Evolutionary conservation across 2,797 vertebrate species (phyloP).

Genomic region (Erethizon dorsatum): DNA sequence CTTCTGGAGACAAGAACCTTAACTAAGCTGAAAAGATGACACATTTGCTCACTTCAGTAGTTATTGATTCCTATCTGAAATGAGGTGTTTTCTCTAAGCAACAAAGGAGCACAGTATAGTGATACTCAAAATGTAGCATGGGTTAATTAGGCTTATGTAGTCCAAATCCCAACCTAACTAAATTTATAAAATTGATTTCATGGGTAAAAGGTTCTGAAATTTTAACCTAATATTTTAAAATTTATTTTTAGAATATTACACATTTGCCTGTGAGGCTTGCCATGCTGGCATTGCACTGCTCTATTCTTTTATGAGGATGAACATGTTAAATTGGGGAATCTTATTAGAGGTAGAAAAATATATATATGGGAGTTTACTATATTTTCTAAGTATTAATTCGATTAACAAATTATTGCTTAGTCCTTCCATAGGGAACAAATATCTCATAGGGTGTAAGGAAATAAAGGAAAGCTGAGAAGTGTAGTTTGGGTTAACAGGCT

Average conservation of each 20-base stretch:
- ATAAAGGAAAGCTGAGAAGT: neutral
- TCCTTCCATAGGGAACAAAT: neutral
- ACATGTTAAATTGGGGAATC: neutral
- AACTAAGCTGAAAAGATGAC: neutral
- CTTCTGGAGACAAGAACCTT: neutral
- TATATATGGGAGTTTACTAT: neutral
- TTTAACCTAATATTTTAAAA: neutral
- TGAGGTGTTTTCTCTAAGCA: neutral
- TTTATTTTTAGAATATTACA: neutral
- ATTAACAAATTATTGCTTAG: neutral
- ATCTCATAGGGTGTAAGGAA: neutral
- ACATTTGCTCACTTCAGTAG: neutral
- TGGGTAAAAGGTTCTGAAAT: neutral
- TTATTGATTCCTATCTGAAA: neutral
- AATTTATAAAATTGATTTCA: slow-evolving; percentile 57
- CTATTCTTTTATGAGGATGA: neutral
- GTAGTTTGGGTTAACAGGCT: neutral
- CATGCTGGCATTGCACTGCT: neutral
- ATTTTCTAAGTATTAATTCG: slow-evolving; percentile 7
- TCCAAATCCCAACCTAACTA: neutral
- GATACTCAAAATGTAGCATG: neutral
- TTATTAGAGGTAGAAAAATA: neutral
- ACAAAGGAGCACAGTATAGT: neutral
- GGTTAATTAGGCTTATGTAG: neutral
- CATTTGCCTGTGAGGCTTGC: neutral